phyloP scores from a whole-genome alignment of 2,797 vertebrate species.

The Melanotaenia parkinsoni region DNA sequence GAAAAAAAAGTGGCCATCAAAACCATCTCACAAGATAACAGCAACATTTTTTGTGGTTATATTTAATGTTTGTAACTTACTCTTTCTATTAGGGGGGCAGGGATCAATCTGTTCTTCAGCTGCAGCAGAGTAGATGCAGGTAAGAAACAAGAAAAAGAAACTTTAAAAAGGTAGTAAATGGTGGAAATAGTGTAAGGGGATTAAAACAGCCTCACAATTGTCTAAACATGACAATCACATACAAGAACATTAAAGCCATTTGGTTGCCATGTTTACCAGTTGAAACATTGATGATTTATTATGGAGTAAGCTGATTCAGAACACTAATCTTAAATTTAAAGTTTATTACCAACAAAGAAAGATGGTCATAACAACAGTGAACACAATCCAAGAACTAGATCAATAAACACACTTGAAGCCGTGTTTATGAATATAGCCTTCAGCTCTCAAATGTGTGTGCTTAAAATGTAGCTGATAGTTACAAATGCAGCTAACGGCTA shows the following conservation, averaged over 20 bases:
- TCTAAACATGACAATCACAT: background rate
- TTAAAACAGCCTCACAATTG: background rate
- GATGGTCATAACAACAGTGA: background rate
- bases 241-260: background rate
- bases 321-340: background rate
- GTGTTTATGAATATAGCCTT: background rate
- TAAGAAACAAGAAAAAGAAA: slow-evolving; percentile 37
- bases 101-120: slow-evolving; percentile 82
- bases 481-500: too few relatives aligned
- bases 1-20: background rate
- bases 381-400: background rate
- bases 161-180: background rate
- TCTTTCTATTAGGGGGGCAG: slow-evolving; percentile 78
- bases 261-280: too few relatives aligned
- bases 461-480: background rate
- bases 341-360: background rate
- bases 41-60: slow-evolving; percentile 8
- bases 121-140: slow-evolving; percentile 77
- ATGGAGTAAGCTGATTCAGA: background rate
- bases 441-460: background rate
- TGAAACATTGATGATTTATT: background rate
- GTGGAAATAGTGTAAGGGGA: background rate
- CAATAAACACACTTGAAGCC: background rate
- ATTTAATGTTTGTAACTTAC: slow-evolving; percentile 26
- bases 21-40: background rate